Conservation (phyloP, 2,113 vertebrate species). For the Pomatostomus ruficeps region DNA sequence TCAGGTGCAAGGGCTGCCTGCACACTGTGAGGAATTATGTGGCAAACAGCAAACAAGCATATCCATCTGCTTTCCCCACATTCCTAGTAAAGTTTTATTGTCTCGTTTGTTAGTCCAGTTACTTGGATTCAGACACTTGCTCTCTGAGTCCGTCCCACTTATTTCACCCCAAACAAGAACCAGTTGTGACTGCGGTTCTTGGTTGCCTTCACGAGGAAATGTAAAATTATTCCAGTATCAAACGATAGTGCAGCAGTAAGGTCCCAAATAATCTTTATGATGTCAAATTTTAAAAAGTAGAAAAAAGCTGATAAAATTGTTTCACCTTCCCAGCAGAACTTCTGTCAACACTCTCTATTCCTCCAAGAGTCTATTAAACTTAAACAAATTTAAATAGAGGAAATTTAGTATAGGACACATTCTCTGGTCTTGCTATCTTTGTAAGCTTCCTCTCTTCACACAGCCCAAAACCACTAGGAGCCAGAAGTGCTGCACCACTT, state of each 20-base stretch:
- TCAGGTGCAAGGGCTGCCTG: background rate
- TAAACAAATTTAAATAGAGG: background rate
- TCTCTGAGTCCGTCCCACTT: rapidly evolving
- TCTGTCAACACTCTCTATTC: background rate
- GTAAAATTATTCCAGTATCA: background rate
- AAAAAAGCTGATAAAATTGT: background rate
- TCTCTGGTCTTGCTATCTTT: background rate
- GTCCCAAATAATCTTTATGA: background rate
- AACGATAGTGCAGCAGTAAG: background rate
- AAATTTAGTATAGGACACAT: background rate
- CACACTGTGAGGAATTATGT: background rate
- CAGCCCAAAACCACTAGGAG: background rate
- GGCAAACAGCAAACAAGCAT: background rate
- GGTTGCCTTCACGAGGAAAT: background rate
- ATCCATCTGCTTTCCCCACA: background rate
- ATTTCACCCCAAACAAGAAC: background rate
- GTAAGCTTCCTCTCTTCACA: background rate
- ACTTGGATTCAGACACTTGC: background rate
- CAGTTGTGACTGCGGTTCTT: rapidly evolving
- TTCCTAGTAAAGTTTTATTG: background rate
- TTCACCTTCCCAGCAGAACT: background rate
- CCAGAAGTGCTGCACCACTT: background rate
- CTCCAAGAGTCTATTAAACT: background rate
- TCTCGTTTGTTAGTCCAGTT: background rate
- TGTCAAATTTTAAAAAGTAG: background rate